These are phyloP conservation scores for Gallinago media DNA, from an alignment of 2,113 vertebrate species.

Conservation along the genomic window DNA sequence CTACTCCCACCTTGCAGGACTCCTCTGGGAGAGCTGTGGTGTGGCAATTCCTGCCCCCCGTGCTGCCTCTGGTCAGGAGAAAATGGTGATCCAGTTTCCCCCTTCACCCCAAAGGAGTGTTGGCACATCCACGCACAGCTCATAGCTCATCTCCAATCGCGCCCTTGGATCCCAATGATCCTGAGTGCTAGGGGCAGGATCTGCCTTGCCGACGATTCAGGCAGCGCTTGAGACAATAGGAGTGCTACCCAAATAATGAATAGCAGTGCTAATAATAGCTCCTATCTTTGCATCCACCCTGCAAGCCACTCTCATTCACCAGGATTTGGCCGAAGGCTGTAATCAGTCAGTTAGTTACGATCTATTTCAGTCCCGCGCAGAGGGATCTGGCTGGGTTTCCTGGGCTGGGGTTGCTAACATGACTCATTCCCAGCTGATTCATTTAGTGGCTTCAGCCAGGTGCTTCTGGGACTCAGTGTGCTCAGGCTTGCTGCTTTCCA, in stretches of 20 bases:
- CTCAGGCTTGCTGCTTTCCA: not conserved
- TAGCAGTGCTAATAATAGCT: conserved; percentile 8
- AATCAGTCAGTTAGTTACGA: not conserved
- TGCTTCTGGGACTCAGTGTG: conserved; percentile 3
- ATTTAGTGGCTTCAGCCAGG: conserved; percentile 23
- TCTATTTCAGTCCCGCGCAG: conserved; percentile 14
- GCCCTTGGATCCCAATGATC: conserved; percentile 16
- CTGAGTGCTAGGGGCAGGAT: not conserved
- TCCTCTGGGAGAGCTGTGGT: rapidly evolving
- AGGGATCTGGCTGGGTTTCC: conserved; percentile 31
- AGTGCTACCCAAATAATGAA: not conserved
- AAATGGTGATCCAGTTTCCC: not conserved
- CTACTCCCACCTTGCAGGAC: not conserved
- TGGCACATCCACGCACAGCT: not conserved
- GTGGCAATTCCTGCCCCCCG: rapidly evolving
- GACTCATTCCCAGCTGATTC: conserved; percentile 54
- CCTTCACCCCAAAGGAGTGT: not conserved
- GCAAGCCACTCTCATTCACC: not conserved
- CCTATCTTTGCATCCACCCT: not conserved
- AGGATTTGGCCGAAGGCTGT: conserved; percentile 3
- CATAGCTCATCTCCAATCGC: conserved; percentile 24
- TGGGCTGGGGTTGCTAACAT: not conserved
- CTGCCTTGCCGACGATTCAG: not conserved
- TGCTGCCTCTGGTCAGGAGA: rapidly evolving
- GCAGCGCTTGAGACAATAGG: not conserved